Evolutionary conservation across 2,888 invertebrate species (phyloP), one percentile per base, ranked within the genome.

Genomic region (Nomada ruficornis): DNA sequence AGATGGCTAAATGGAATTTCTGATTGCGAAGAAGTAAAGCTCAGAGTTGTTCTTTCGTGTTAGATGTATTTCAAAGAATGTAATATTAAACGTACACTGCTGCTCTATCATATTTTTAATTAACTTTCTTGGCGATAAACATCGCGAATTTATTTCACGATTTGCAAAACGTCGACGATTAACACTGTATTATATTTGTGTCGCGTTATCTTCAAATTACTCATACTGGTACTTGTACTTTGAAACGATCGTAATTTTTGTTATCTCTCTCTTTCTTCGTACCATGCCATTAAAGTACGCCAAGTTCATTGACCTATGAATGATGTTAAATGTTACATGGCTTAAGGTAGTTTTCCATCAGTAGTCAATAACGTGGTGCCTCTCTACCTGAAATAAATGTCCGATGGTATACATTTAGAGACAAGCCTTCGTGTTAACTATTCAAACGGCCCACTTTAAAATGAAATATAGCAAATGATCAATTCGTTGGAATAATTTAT

Each of bases 231-330:
- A 29, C 5, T 20, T 36, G 26, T 13, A 18, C 23, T 20, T 62
- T 10, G 62, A 50, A 62, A 23, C 55, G 44, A 18, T 18, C 5
- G 2, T n/a, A 20, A 13, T 47, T n/a, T 11, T 23, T 2, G 10
- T 57, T 42, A 50, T 68, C 42, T 36, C 5, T 36, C 5, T 36
- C 26, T 50, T 59, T 9, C 15, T 36, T 20, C 18, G 10, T 63
- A 63, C 57, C n/a, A n/a, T 73, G 62, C 13, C 54, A 76, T 76
- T 77, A 76, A 47, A 75, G 60, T 36, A 47, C 23, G 18, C 20
- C 13, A 13, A 54, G 67, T 60, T 76, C 67, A 36, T 9, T 44
- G 54, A 50, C 52, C 60, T 23, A 65, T 36, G 36, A 36, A 36
- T 36, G 36, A 36, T 36, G 36, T 36, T 36, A 7, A 36, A 36